Conservation (phyloP, 2,888 invertebrate genomes). For the Isoperla grammatica region DNA sequence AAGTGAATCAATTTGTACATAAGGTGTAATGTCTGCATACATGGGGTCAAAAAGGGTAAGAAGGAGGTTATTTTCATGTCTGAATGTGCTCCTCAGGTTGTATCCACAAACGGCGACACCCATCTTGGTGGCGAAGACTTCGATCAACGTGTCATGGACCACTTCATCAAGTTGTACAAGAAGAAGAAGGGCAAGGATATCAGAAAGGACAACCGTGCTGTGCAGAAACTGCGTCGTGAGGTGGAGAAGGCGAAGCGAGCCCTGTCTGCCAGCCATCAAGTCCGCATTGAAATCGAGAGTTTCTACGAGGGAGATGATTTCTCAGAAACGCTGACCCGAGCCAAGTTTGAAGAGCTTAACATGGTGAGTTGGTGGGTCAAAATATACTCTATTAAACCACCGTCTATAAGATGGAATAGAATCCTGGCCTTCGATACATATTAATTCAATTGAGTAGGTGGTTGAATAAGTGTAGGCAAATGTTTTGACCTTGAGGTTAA, state of each 20-base stretch:
- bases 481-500: not conserved
- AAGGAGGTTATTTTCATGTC: not conserved
- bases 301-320: slow-evolving; percentile 98
- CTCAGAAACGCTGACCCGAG: slow-evolving; percentile 94
- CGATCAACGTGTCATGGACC: slow-evolving; percentile 97
- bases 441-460: too few species aligned
- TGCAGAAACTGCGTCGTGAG: slow-evolving; percentile 93
- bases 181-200: slow-evolving; percentile 98
- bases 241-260: slow-evolving; percentile 97
- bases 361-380: too few species aligned
- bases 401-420: too few species aligned
- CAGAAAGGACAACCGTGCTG: slow-evolving; percentile 88
- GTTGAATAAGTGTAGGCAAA: not conserved
- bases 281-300: slow-evolving; percentile 97
- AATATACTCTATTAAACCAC: too few species aligned
- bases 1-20: not conserved
- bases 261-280: slow-evolving; percentile 90
- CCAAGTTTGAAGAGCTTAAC: slow-evolving; percentile 98
- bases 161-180: slow-evolving; percentile 97
- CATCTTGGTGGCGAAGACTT: slow-evolving; percentile 99
- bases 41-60: slow-evolving; percentile 4
- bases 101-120: slow-evolving; percentile 91
- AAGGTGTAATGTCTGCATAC: not conserved
- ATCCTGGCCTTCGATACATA: too few species aligned
- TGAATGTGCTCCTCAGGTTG: slow-evolving; percentile 51